Evolutionary conservation across 2,888 invertebrate genomes (phyloP).

Genomic region (Geophilus truncorum): DNA sequence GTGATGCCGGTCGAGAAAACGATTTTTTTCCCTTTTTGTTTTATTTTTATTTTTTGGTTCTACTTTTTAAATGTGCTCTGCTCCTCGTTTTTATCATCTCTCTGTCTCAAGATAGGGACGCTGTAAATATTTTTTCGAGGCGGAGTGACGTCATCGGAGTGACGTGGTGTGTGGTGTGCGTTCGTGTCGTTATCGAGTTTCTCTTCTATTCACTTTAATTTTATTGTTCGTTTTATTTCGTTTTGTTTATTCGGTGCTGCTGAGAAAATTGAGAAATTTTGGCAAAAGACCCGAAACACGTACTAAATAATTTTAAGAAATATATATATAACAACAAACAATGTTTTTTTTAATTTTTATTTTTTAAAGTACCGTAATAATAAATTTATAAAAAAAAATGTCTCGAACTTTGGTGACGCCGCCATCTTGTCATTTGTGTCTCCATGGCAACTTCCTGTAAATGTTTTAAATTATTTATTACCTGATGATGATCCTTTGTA

Average conservation of each 20-base stretch:
- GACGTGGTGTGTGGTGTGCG: conserved; percentile 3
- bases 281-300: too few relatives aligned
- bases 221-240: not conserved
- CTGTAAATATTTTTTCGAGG: not conserved
- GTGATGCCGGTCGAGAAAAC: not conserved
- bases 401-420: not conserved
- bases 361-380: not conserved
- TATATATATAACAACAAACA: not conserved
- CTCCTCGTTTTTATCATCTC: not conserved
- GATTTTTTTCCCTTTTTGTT: not conserved
- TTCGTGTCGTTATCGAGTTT: not conserved
- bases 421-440: conserved; percentile 16
- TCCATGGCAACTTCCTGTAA: conserved; percentile 29
- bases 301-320: too few relatives aligned
- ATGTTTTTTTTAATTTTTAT: not conserved
- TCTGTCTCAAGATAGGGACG: not conserved
- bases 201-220: not conserved
- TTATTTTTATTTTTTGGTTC: not conserved
- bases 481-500: conserved; percentile 37
- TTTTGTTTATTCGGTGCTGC: not conserved
- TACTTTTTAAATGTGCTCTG: not conserved
- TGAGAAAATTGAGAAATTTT: not conserved
- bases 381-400: not conserved
- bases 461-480: conserved; percentile 33
- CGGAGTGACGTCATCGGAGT: not conserved